Percentiles rank a stretch among this genome's conserved stretches.
phyloP scores from a whole-genome alignment of 2,113 vertebrate species.

The Marmota flaviventris region DNA sequence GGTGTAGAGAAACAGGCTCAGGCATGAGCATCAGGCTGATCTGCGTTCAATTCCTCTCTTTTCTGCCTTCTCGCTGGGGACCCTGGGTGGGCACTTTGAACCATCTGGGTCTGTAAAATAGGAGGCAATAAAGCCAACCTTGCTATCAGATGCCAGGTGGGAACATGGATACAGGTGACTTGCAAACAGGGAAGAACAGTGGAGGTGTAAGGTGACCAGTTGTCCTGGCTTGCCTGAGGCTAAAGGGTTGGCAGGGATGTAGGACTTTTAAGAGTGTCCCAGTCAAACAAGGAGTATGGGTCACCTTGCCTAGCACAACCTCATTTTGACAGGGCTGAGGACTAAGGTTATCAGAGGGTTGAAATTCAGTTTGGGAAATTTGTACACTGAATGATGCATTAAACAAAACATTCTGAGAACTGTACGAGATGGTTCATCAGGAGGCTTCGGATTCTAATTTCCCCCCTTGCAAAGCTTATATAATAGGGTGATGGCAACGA shows the following conservation, averaged over 20 bases:
- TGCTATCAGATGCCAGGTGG: neutral
- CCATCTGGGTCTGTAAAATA: neutral
- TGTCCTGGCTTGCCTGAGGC: neutral
- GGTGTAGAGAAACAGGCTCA: neutral
- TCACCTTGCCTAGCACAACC: neutral
- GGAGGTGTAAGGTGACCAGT: too few species aligned
- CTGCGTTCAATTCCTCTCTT: neutral
- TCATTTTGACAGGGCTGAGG: neutral
- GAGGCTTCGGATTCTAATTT: neutral
- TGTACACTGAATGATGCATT: neutral
- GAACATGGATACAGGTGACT: neutral
- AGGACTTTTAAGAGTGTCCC: neutral
- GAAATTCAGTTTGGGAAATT: constrained; percentile 8
- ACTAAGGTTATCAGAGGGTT: neutral
- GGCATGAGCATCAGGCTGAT: neutral
- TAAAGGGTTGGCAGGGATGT: neutral
- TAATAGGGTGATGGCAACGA: neutral
- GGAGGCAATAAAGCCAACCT: neutral
- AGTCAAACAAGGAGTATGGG: neutral
- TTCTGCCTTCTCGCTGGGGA: neutral
- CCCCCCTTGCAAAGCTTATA: neutral
- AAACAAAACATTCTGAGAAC: neutral
- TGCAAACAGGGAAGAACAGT: neutral
- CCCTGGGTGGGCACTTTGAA: too few species aligned
- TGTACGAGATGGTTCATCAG: neutral